A percentile compares a stretch with the other conserved stretches of the same genome.
Conservation (phyloP, 2,888 invertebrate species). For the Plagodis dolabraria region DNA sequence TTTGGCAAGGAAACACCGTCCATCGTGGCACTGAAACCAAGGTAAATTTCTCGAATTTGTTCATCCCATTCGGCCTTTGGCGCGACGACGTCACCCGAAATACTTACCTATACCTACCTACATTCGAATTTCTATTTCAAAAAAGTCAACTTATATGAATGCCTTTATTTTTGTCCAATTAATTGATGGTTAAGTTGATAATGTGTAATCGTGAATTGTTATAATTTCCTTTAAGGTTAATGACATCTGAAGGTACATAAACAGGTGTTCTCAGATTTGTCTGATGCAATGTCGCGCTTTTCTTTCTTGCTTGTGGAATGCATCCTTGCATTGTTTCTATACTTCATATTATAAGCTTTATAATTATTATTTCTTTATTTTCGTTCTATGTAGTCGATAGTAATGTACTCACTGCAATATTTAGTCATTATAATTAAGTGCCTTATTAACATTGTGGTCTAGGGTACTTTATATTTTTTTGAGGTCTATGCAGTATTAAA, state of each 20-base stretch:
- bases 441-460: too few species aligned
- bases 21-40: constrained; percentile 90
- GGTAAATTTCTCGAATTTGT: constrained; percentile 73
- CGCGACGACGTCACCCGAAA: not conserved
- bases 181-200: not conserved
- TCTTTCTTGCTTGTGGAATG: constrained; percentile 24
- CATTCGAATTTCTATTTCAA: not conserved
- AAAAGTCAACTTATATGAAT: not conserved
- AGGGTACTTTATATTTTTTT: too few species aligned
- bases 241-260: constrained; percentile 4
- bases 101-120: not conserved
- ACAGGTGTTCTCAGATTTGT: constrained; percentile 14
- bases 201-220: constrained; percentile 1
- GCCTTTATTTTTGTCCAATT: not conserved
- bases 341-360: not conserved
- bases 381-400: too few species aligned
- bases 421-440: too few species aligned
- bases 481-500: too few species aligned
- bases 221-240: constrained; percentile 7
- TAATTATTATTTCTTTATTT: too few species aligned
- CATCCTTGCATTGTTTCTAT: too few species aligned
- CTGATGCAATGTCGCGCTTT: constrained; percentile 34
- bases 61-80: not conserved
- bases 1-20: constrained; percentile 96
- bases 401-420: too few species aligned